Evolutionary conservation across 2,888 invertebrate species (phyloP).

Genomic region (Callinectes sapidus): DNA sequence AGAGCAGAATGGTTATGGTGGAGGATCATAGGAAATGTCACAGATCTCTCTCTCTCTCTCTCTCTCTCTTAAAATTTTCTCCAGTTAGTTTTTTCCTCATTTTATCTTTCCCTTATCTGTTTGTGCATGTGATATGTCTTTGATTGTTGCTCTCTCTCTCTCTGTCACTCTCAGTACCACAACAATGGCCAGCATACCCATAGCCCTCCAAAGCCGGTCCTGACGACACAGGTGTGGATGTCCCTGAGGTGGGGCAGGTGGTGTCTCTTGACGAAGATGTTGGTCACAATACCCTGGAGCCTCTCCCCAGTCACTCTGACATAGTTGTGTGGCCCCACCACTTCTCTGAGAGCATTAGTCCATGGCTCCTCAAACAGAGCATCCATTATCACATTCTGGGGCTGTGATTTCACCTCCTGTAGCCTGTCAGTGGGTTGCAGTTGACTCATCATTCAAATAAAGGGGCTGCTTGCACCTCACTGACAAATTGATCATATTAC

Average conservation of each 20-base stretch:
- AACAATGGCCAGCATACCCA: constrained; percentile 83
- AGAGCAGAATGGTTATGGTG: not conserved
- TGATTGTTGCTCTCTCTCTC: no score
- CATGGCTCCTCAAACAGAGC: constrained; percentile 90
- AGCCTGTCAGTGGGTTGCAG: constrained; percentile 78
- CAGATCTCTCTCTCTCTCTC: no score
- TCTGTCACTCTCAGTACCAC: no score
- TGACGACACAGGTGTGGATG: constrained; percentile 90
- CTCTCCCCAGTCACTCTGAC: constrained; percentile 63
- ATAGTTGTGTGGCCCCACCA: constrained; percentile 80
- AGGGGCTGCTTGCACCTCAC: not conserved
- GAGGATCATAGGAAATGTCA: no score
- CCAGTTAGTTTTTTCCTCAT: no score
- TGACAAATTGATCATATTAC: no score
- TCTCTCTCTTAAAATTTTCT: no score
- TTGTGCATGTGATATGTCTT: no score
- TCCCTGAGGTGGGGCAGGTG: constrained; percentile 89
- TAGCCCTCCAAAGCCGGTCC: constrained; percentile 92
- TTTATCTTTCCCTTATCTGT: no score
- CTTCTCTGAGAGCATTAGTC: constrained; percentile 82
- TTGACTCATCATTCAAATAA: not conserved
- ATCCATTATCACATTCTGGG: constrained; percentile 88
- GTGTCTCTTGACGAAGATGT: constrained; percentile 86
- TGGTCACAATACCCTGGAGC: constrained; percentile 84
- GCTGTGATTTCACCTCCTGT: constrained; percentile 93